Evolutionary conservation across 2,113 vertebrate species (phyloP).

Genomic region (Embiotoca jacksoni): DNA sequence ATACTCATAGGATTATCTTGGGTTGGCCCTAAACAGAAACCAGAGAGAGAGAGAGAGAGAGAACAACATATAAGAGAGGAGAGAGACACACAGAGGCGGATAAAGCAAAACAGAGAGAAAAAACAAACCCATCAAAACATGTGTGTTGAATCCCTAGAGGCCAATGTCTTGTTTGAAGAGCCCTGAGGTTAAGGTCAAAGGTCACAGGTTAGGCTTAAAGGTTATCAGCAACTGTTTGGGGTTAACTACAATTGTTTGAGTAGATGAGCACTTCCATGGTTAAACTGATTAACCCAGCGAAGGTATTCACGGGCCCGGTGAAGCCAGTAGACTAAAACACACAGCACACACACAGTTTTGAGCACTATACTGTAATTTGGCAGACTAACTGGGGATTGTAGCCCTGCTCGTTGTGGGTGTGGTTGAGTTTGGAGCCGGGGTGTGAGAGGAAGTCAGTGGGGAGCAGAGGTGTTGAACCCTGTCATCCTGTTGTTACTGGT

Average conservation of each 20-base stretch:
- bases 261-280: slow-evolving; percentile 46
- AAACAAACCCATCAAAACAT: slow-evolving; percentile 55
- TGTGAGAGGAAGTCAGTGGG: slow-evolving; percentile 79
- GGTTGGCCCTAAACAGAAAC: slow-evolving; percentile 44
- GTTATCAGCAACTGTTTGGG: slow-evolving; percentile 75
- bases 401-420: slow-evolving; percentile 62
- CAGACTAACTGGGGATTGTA: slow-evolving; percentile 19
- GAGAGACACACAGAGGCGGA: slow-evolving; percentile 10
- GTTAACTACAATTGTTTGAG: slow-evolving; percentile 60
- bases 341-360: slow-evolving; percentile 15
- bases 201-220: slow-evolving; percentile 63
- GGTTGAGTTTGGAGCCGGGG: slow-evolving; percentile 62
- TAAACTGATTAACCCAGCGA: slow-evolving; percentile 53
- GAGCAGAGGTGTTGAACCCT: slow-evolving; percentile 78
- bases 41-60: slow-evolving; percentile 45
- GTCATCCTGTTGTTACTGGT: slow-evolving; percentile 82
- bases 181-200: slow-evolving; percentile 67
- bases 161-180: slow-evolving; percentile 75
- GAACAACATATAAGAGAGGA: slow-evolving; percentile 21
- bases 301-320: slow-evolving; percentile 46
- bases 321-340: slow-evolving; percentile 23
- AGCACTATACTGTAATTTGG: not conserved
- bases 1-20: slow-evolving; percentile 64
- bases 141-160: slow-evolving; percentile 64
- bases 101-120: slow-evolving; percentile 56